Evolutionary conservation across 2,888 invertebrate species (phyloP), one percentile per base, ranked within the genome.

Genomic region (Agrotis exclamationis): DNA sequence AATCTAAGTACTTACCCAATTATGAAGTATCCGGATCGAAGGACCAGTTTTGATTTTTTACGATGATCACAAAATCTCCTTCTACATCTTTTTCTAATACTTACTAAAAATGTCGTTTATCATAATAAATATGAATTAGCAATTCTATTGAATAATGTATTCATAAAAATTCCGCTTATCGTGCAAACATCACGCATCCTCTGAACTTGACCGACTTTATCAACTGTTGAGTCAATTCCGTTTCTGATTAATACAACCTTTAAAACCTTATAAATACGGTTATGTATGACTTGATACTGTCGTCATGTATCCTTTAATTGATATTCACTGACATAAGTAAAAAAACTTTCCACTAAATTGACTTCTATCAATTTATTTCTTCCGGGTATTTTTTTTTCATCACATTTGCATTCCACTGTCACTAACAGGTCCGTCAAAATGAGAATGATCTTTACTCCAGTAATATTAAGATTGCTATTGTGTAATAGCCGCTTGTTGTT

Each of bases 171-270:
- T 80, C 79, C 70, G 70, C 63, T 70, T 62, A 69, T 63, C 28
- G 7, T 60, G 58, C 63, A 60, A 63, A 60, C 28, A 51, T 65
- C 75, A 76, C 70, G 66, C 39, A 62, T 74, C 53, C 71, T 71
- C 33, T 76, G 83, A 78, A 85, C 85, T 85, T 85, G 85, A 85
- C 85, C 84, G 75, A 84, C 70, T 83, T 83, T 74, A 67, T 63
- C 16, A 58, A 79, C 69, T 44, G 54, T 20, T 45, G 59, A 44
- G 24, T 69, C 56, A 50, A 75, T 57, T 56, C 56, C 24, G 50
- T 64, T 75, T 53, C 59, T 57, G 44, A 59, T 44, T 20, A 59
- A 63, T 56, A 56, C 24, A 70, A 60, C 66, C 45, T 70, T 74
- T 53, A 50, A 45, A 62, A 24, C 56, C n/a, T 57, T 44, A 50